Evolutionary conservation across 2,113 vertebrate genomes (phyloP).

Genomic region (Trematomus loennbergii): DNA sequence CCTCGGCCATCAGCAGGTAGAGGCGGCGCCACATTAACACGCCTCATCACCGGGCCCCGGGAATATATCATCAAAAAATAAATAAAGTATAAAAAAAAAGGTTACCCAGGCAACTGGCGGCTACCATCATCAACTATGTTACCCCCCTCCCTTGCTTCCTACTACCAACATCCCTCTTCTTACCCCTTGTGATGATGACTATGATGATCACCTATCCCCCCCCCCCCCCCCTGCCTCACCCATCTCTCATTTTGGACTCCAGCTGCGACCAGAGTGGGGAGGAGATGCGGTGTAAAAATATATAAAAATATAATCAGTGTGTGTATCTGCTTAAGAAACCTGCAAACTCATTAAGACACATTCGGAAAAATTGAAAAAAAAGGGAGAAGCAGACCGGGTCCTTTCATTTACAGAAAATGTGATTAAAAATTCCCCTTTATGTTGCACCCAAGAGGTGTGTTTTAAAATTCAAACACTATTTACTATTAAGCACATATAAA

Average conservation of each 20-base stretch:
- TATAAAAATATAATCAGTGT: slow-evolving; percentile 83
- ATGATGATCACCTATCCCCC: slow-evolving; percentile 51
- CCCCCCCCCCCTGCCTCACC: slow-evolving; percentile 25
- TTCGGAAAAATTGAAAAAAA: slow-evolving; percentile 58
- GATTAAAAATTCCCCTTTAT: slow-evolving; percentile 88
- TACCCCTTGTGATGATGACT: slow-evolving; percentile 56
- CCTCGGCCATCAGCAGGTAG: slow-evolving; percentile 92
- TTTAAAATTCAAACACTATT: slow-evolving; percentile 87
- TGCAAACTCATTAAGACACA: slow-evolving; percentile 85
- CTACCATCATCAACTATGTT: slow-evolving; percentile 80
- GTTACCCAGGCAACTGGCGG: slow-evolving; percentile 90
- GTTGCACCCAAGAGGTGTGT: slow-evolving; percentile 85
- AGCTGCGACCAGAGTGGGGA: slow-evolving; percentile 83
- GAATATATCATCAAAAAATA: slow-evolving; percentile 89
- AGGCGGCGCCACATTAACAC: slow-evolving; percentile 88
- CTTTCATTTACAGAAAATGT: slow-evolving; percentile 83
- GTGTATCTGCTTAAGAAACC: slow-evolving; percentile 84
- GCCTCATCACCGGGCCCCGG: slow-evolving; percentile 88
- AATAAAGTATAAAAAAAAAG: slow-evolving; percentile 62
- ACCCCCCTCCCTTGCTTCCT: slow-evolving; percentile 24
- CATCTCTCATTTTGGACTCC: slow-evolving; percentile 77
- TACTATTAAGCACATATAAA: slow-evolving; percentile 86
- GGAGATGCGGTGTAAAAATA: slow-evolving; percentile 71
- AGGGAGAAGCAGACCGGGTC: slow-evolving; percentile 68
- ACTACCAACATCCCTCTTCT: slow-evolving; percentile 29